Evolutionary conservation across 2,888 invertebrate species (phyloP).

Genomic region (Fragum sueziense): DNA sequence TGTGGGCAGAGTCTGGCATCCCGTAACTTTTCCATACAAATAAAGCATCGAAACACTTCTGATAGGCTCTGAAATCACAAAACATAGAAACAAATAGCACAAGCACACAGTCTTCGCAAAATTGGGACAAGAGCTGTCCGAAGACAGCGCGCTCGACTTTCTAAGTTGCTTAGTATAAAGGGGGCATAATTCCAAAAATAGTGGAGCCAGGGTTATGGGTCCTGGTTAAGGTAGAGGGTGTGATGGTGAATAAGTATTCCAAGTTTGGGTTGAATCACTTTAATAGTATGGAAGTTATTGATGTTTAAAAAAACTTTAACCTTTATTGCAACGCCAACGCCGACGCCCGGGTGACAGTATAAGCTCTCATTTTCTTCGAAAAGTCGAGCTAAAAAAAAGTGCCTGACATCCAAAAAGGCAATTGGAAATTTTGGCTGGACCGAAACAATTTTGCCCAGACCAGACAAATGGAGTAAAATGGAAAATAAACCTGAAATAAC

Average conservation of each 20-base stretch:
- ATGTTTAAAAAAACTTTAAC: too few species aligned
- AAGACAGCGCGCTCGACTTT: too few species aligned
- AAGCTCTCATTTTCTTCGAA: too few species aligned
- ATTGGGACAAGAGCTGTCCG: background rate
- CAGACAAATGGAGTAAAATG: background rate
- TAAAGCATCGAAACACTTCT: constrained; percentile 97
- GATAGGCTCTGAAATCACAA: constrained; percentile 82
- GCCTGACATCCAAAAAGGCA: background rate
- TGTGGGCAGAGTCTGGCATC: constrained; percentile 97
- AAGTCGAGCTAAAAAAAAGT: too few species aligned
- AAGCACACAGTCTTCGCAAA: background rate
- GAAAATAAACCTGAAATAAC: too few species aligned
- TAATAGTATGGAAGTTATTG: too few species aligned
- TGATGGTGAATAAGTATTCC: too few species aligned
- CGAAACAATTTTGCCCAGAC: background rate
- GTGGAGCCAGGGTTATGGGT: background rate
- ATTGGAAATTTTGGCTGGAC: background rate
- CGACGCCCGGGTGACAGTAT: too few species aligned
- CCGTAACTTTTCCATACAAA: constrained; percentile 97
- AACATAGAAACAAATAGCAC: background rate
- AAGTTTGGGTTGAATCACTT: too few species aligned
- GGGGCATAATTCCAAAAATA: too few species aligned
- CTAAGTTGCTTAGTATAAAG: too few species aligned
- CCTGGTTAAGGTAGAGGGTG: background rate
- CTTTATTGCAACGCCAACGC: too few species aligned